Conservation (phyloP, 2,888 invertebrate species). For the Drosophila rubida region DNA sequence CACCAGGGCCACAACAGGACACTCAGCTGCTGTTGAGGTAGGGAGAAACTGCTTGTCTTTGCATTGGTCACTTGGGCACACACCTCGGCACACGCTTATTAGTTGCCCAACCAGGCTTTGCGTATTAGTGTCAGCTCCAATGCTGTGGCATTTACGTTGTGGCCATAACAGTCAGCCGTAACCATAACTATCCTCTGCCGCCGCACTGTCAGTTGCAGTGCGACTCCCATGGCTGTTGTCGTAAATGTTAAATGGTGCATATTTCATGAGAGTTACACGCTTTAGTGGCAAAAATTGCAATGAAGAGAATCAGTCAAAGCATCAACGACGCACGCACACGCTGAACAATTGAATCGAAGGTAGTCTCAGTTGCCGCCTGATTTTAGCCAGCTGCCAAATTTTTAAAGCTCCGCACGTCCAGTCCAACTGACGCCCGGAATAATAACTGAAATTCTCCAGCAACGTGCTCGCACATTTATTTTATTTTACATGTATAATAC, state of each 20-base stretch:
- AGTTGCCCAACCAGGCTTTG: slow-evolving; percentile 70
- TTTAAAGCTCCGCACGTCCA: slow-evolving; percentile 45
- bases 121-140: slow-evolving; percentile 74
- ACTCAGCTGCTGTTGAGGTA: not conserved
- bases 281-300: slow-evolving; percentile 53
- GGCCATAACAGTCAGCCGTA: slow-evolving; percentile 30
- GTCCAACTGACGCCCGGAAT: slow-evolving; percentile 14
- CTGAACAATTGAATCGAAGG: slow-evolving; percentile 61
- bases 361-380: slow-evolving; percentile 22
- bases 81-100: slow-evolving; percentile 69
- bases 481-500: slow-evolving; percentile 43
- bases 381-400: slow-evolving; percentile 15
- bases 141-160: slow-evolving; percentile 68
- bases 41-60: slow-evolving; percentile 12
- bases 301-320: slow-evolving; percentile 47
- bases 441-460: slow-evolving; percentile 11
- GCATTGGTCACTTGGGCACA: slow-evolving; percentile 30
- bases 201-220: slow-evolving; percentile 60
- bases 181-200: slow-evolving; percentile 27
- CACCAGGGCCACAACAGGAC: slow-evolving; percentile 18
- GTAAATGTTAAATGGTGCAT: slow-evolving; percentile 73
- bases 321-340: slow-evolving; percentile 4
- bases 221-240: slow-evolving; percentile 17
- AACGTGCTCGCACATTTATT: slow-evolving; percentile 13
- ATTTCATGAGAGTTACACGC: slow-evolving; percentile 63